Percentiles rank a stretch among this genome's conserved stretches.
Conservation (phyloP, 1,140 invertebrate species). For the Plodia interpunctella region DNA sequence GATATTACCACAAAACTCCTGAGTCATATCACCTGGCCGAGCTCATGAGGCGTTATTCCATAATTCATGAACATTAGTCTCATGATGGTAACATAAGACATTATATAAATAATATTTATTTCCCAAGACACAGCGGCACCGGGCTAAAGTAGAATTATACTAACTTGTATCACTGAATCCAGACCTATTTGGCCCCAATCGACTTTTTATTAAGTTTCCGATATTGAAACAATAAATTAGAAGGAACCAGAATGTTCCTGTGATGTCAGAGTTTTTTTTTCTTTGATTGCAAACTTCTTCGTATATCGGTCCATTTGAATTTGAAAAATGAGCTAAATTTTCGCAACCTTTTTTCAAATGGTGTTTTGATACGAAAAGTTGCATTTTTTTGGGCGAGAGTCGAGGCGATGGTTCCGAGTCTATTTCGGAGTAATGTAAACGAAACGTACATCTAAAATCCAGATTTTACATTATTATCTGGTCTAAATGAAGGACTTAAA, state of each 20-base stretch:
- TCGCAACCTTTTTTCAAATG: neutral
- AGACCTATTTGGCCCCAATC: conserved; percentile 13
- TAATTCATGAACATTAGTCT: conserved; percentile 58
- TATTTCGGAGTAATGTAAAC: no score
- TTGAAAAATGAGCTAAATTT: conserved; percentile 9
- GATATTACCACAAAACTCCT: conserved; percentile 8
- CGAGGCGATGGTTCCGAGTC: no score
- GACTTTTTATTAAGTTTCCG: conserved; percentile 14
- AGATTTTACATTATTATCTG: no score
- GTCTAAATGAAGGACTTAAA: no score
- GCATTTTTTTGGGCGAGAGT: no score
- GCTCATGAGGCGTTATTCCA: conserved; percentile 30
- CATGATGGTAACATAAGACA: conserved; percentile 45
- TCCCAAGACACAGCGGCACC: conserved; percentile 29
- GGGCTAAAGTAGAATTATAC: conserved; percentile 32
- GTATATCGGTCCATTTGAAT: neutral
- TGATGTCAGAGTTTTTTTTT: conserved; percentile 5
- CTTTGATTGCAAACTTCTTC: conserved; percentile 7
- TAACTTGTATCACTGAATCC: conserved; percentile 28
- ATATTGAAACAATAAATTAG: conserved; percentile 16
- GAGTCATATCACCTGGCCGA: conserved; percentile 12
- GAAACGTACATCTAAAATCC: no score
- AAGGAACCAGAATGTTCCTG: neutral
- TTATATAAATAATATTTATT: conserved; percentile 43
- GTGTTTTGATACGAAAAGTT: neutral